phyloP scores from a whole-genome alignment of 2,888 invertebrate genomes.

The Tiphia femorata region DNA sequence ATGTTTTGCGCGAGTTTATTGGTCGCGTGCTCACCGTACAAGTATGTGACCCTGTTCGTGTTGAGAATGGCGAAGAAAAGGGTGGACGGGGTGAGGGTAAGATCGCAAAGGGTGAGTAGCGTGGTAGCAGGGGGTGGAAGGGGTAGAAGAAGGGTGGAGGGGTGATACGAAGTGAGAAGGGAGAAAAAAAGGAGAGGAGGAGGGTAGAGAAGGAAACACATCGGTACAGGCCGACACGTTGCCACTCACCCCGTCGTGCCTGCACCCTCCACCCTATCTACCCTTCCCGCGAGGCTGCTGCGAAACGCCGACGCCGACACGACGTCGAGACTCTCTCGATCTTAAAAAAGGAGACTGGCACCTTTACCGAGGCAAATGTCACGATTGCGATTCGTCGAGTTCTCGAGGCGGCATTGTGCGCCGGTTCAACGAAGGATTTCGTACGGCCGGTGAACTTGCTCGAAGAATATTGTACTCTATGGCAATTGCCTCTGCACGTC shows the following conservation, averaged over 20 bases:
- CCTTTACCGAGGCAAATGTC: constrained; percentile 23
- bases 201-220: background rate
- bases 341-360: constrained; percentile 12
- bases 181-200: background rate
- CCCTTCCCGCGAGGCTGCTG: background rate
- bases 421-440: background rate
- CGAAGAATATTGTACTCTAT: background rate
- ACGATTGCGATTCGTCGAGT: constrained; percentile 1
- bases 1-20: constrained; percentile 48
- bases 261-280: too few species aligned
- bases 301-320: constrained; percentile 14
- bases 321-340: constrained; percentile 5
- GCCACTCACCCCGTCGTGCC: too few species aligned
- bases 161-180: background rate
- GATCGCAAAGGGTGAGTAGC: too few species aligned
- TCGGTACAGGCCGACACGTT: too few species aligned
- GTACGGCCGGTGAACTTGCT: background rate
- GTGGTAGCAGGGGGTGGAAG: background rate
- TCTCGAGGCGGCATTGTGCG: background rate
- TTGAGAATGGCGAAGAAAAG: constrained; percentile 24
- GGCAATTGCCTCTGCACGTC: background rate
- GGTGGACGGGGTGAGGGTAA: background rate
- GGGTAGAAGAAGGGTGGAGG: constrained; percentile 5
- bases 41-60: constrained; percentile 38
- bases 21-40: constrained; percentile 42